Evolutionary conservation across 2,113 vertebrate genomes (phyloP).

Genomic region (Eretmochelys imbricata): DNA sequence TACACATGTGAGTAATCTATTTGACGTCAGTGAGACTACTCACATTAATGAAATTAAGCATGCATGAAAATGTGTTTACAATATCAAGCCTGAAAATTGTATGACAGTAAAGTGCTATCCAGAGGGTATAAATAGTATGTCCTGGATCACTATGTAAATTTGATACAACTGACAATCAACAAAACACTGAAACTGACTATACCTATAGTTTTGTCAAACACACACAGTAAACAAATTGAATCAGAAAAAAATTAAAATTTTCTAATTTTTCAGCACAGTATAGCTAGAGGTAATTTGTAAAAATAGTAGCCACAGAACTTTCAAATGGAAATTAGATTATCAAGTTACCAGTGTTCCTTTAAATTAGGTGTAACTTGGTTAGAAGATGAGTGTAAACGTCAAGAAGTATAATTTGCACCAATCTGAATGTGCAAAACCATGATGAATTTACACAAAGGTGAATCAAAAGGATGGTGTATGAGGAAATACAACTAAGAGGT

Average conservation of each 20-base stretch:
- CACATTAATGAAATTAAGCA: fast-evolving
- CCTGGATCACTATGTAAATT: not conserved
- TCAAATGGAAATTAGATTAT: not conserved
- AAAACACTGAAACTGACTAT: not conserved
- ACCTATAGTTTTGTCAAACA: not conserved
- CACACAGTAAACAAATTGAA: not conserved
- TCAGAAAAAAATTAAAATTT: not conserved
- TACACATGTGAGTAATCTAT: fast-evolving
- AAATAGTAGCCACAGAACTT: not conserved
- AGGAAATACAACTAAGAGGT: not conserved
- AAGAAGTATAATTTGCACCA: not conserved
- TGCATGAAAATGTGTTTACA: fast-evolving
- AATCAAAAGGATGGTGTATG: not conserved
- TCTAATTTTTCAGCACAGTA: not conserved
- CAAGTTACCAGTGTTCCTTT: not conserved
- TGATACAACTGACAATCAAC: not conserved
- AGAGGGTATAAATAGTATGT: not conserved
- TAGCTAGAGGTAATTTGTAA: not conserved
- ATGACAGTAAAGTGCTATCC: not conserved
- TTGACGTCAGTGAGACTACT: not conserved
- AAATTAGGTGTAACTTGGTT: not conserved
- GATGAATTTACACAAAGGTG: not conserved
- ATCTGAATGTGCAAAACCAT: not conserved
- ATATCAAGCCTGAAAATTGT: not conserved
- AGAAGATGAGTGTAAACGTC: not conserved